A percentile compares a stretch with the other conserved stretches of the same genome.
Evolutionary conservation across 2,113 vertebrate species (phyloP).

Genomic region (Synchiropus splendidus): DNA sequence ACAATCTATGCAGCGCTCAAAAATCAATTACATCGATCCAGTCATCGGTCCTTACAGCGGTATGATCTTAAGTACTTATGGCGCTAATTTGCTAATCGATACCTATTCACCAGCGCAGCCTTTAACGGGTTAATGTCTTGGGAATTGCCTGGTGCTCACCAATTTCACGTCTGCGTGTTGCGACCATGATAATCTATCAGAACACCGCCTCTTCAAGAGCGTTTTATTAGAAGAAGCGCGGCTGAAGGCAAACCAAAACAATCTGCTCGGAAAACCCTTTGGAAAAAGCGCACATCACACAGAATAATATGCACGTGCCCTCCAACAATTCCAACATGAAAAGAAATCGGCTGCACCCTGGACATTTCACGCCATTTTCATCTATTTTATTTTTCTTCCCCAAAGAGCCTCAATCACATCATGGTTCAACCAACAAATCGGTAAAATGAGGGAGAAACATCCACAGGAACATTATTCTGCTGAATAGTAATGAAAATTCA

Average conservation of each 20-base stretch:
- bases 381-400: slow-evolving; percentile 9
- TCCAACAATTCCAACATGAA: slow-evolving; percentile 22
- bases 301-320: slow-evolving; percentile 2
- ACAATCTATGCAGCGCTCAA: slow-evolving; percentile 21
- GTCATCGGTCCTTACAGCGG: slow-evolving; percentile 15
- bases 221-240: slow-evolving; percentile 7
- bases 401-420: slow-evolving; percentile 8
- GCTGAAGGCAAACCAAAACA: slow-evolving; percentile 13
- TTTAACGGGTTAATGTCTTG: slow-evolving; percentile 9
- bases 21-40: slow-evolving; percentile 29
- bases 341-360: slow-evolving; percentile 10
- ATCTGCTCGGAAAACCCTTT: slow-evolving; percentile 23
- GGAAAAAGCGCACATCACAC: slow-evolving; percentile 6
- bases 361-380: slow-evolving; percentile 23
- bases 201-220: slow-evolving; percentile 3
- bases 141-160: no score
- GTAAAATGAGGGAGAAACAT: slow-evolving; percentile 7
- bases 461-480: slow-evolving; percentile 1
- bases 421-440: no score
- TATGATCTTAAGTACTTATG: slow-evolving; percentile 17
- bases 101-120: slow-evolving; percentile 17
- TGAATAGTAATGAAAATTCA: slow-evolving; percentile 31
- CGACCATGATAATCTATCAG: neutral
- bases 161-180: no score
- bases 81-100: slow-evolving; percentile 36